Evolutionary conservation across 2,113 vertebrate genomes (phyloP).

Genomic region (Oplegnathus fasciatus): DNA sequence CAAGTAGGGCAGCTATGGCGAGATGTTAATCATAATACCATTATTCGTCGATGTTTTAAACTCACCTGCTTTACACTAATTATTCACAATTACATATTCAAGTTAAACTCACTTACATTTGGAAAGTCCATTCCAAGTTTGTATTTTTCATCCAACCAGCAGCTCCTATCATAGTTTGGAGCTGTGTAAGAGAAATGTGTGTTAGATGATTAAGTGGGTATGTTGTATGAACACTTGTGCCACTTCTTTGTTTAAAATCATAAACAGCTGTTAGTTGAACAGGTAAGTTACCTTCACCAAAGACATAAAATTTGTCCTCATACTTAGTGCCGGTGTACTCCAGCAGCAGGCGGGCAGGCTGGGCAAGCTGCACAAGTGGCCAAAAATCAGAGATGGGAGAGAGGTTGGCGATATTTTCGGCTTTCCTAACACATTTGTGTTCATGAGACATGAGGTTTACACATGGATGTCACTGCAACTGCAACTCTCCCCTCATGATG

Average conservation of each 20-base stretch:
- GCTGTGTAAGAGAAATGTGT: conserved; percentile 76
- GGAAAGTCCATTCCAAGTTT: conserved; percentile 90
- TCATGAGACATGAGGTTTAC: not conserved
- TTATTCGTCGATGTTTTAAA: not conserved
- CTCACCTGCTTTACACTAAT: not conserved
- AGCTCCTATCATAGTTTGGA: conserved; percentile 88
- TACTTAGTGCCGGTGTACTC: conserved; percentile 89
- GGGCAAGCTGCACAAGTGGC: conserved; percentile 84
- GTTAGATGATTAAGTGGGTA: not conserved
- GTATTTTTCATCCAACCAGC: conserved; percentile 89
- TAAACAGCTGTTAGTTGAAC: not conserved
- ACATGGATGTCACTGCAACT: not conserved
- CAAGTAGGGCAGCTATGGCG: conserved; percentile 89
- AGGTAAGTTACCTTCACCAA: conserved; percentile 88
- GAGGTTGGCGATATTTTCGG: not conserved
- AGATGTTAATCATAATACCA: not conserved
- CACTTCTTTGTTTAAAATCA: not conserved
- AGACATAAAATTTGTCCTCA: conserved; percentile 87
- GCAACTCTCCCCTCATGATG: not conserved
- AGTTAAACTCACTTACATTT: conserved; percentile 82
- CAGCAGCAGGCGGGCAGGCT: conserved; percentile 90
- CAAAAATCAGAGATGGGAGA: not conserved
- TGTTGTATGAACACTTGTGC: not conserved
- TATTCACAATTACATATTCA: not conserved
- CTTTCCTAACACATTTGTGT: too few species aligned